Percentiles rank a stretch among this genome's conserved stretches.
Evolutionary conservation across 2,888 invertebrate genomes (phyloP).

Genomic region (Athalia circularis): DNA sequence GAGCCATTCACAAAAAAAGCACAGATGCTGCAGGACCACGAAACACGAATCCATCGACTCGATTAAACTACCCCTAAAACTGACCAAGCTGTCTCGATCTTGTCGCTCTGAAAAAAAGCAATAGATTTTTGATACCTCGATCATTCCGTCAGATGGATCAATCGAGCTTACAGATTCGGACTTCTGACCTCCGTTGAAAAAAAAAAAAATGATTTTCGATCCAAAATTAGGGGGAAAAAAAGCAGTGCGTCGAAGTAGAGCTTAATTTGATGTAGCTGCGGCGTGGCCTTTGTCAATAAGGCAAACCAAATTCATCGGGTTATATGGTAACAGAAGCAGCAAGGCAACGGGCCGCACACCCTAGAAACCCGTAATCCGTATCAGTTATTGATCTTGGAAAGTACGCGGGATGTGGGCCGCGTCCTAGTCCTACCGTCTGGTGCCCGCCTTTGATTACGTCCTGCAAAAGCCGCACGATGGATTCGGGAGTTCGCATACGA

Average conservation of each 20-base stretch:
- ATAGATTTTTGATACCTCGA: neutral
- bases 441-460: conserved; percentile 42
- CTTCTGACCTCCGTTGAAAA: no score
- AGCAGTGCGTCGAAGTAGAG: neutral
- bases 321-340: no score
- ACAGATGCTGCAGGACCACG: no score
- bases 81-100: neutral
- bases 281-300: conserved; percentile 20
- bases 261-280: no score
- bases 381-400: conserved; percentile 43
- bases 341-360: conserved; percentile 5
- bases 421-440: conserved; percentile 3
- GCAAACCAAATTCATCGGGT: neutral
- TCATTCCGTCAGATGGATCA: neutral
- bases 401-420: conserved; percentile 20
- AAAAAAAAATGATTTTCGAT: neutral
- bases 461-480: conserved; percentile 2
- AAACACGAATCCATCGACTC: no score
- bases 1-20: no score
- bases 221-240: neutral
- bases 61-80: neutral
- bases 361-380: conserved; percentile 37
- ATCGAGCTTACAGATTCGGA: neutral
- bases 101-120: neutral
- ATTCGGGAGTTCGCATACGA: conserved; percentile 12